Evolutionary conservation across 2,888 invertebrate species (phyloP), one percentile per base, ranked within the genome.

Genomic region (Drosophila greeni): DNA sequence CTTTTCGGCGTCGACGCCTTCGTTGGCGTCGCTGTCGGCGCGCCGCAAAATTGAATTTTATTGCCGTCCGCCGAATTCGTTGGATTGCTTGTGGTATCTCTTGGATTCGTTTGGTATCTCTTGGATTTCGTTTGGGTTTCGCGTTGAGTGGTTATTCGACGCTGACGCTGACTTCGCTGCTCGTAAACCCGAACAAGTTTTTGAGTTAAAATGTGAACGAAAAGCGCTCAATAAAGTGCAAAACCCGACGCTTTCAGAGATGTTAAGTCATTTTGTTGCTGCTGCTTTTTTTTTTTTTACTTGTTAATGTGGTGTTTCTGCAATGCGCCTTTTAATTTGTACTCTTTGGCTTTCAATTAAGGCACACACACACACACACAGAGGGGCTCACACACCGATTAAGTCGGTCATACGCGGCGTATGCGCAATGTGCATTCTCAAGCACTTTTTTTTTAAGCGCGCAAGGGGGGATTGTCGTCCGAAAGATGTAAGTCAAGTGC

Each of bases 221-320:
- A 80, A 80, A 80, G 42, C 59, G 72, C 79, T 79, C 79, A 79
- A 82, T 74, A 75, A 76, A 72, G 62, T 79, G 80, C 80, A 80
- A 77, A 82, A 75, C 43, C 20, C 55, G 37, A 26, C 29, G 36
- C 9, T 5, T 24, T 36, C 48, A 43, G 36, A 48, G 36, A 24
- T 53, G 66, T 70, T 72, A 71, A 66, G 66, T 67, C 58, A 69
- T 43, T 48, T 39, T 60, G 49, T 51, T 66, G 54, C 39, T 40
- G 26, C 36, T 66, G 48, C 47, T 37, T 43, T 7, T 14, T 20
- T 7, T 14, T 20, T 45, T 47, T 31, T 47, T 5, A 12, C 58
- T 59, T 34, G 31, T 29, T 66, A 39, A 26, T 61, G 55, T 61
- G 55, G 8, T 67, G 49, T 74, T 80, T 73, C 64, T 74, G 76